Base-by-base conservation (phyloP, 2,888 invertebrate species). In the Apamea anceps region DNA sequence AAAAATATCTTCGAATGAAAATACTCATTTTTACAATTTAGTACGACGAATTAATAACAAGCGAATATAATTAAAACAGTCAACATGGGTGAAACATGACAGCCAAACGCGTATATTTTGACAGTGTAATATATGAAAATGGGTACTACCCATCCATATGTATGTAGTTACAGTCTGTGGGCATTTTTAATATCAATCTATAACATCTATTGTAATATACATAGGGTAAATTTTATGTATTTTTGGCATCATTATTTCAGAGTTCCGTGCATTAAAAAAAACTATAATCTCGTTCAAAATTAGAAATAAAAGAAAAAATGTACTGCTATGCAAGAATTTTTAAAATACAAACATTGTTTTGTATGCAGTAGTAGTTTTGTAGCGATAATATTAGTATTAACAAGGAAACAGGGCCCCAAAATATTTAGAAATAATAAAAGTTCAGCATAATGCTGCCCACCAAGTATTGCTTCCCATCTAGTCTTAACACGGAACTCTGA, bases 201-300 rank as follows among this genome's bases (percentile, higher is more conserved):
- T 51, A 51, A 21, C 54, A 54, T 54, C 60, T 86, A 71, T 73
- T 81, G 60, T 85, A 74, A 60, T 77, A 76, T 75, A 81, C 25
- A 82, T 87, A 87, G 57, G 66, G 63, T 87, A 87, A 90, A 90
- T 91, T 88, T 90, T 90, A 89, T 91, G 89, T 91, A 91, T 91
- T 88, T 91, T 91, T 90, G 89, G 76, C 88, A 88, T 88, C 85
- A 80, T 87, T 86, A 77, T 77, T 89, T 91, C 88, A 86, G 84
- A 81, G 89, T 88, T 89, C 87, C 87, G 81, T 85, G 78, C 57
- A 32, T 79, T 15, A 63, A 70, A 51, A 78, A 42, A 77, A 48
- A 74, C 54, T 57, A 73, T 71, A 65, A 42, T 72, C 70, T 13
- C 62, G 10, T 74, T 73, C 18, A 54, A 62, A 77, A 83, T 77